Evolutionary conservation across 2,888 invertebrate genomes (phyloP).

Genomic region (Yponomeuta malinellus): DNA sequence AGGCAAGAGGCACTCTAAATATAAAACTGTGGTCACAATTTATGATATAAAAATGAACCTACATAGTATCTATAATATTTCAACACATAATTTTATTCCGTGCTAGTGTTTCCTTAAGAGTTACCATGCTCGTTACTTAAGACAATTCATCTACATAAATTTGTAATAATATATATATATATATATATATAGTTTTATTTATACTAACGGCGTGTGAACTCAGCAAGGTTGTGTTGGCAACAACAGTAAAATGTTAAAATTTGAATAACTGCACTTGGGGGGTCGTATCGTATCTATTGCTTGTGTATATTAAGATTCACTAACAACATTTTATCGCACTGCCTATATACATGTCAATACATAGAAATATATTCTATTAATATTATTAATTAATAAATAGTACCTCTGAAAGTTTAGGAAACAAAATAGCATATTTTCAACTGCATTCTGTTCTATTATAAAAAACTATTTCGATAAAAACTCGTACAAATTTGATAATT

Average conservation of each 20-base stretch:
- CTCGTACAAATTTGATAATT: slow-evolving; percentile 73
- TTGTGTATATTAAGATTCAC: slow-evolving; percentile 48
- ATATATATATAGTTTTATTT: slow-evolving; percentile 30
- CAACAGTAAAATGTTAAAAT: slow-evolving; percentile 70
- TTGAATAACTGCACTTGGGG: slow-evolving; percentile 76
- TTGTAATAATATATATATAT: slow-evolving; percentile 23
- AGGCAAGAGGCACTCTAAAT: slow-evolving; percentile 80
- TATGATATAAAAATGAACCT: slow-evolving; percentile 67
- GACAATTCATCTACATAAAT: slow-evolving; percentile 15
- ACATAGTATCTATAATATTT: slow-evolving; percentile 51
- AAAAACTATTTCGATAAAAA: slow-evolving; percentile 74
- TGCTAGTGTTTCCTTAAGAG: slow-evolving; percentile 53
- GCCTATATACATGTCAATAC: slow-evolving; percentile 71
- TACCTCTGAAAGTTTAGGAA: slow-evolving; percentile 77
- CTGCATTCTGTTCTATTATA: slow-evolving; percentile 70
- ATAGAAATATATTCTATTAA: slow-evolving; percentile 79
- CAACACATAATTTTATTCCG: slow-evolving; percentile 59
- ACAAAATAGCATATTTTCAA: slow-evolving; percentile 68
- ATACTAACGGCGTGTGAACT: slow-evolving; percentile 67
- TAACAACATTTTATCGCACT: slow-evolving; percentile 56
- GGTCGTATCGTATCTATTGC: slow-evolving; percentile 52
- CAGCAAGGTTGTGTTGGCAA: slow-evolving; percentile 59
- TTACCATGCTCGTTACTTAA: slow-evolving; percentile 43
- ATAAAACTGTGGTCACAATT: slow-evolving; percentile 78
- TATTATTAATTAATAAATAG: slow-evolving; percentile 78